These are phyloP conservation scores for Tachystola acroxantha DNA, from an alignment of 2,888 invertebrate species.

Conservation along the genomic window DNA sequence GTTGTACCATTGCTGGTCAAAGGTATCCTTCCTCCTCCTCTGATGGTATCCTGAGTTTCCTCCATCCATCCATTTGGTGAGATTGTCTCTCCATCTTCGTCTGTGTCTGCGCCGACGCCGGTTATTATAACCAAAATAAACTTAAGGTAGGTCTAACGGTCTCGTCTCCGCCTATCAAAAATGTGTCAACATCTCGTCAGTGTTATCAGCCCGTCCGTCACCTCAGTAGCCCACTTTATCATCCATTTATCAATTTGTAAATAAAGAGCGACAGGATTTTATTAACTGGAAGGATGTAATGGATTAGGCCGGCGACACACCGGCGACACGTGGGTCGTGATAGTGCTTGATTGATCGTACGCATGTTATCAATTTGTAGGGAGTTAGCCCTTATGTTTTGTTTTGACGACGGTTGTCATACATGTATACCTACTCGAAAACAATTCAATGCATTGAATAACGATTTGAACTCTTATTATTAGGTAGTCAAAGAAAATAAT, in stretches of 20 bases:
- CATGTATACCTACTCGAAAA: background rate
- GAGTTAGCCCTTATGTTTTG: constrained; percentile 5
- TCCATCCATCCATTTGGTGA: too few species aligned
- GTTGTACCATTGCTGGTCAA: too few species aligned
- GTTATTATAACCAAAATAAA: too few species aligned
- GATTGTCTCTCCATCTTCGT: too few species aligned
- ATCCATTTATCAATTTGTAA: constrained; percentile 58
- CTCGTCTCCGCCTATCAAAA: too few species aligned
- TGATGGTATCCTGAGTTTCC: too few species aligned
- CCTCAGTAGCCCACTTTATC: constrained; percentile 45
- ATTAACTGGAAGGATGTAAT: constrained; percentile 59
- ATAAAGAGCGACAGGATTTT: constrained; percentile 52
- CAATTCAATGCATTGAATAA: too few species aligned
- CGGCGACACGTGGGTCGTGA: constrained; percentile 37
- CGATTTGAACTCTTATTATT: too few species aligned
- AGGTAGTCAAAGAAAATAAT: too few species aligned
- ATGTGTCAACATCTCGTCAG: constrained; percentile 22
- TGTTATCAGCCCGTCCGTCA: constrained; percentile 17
- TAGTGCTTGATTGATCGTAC: constrained; percentile 45
- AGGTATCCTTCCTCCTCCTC: too few species aligned
- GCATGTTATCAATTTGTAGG: constrained; percentile 28
- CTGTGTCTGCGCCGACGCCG: too few species aligned
- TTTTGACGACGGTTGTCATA: constrained; percentile 9
- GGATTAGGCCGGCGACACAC: constrained; percentile 37
- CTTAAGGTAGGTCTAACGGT: too few species aligned